Evolutionary conservation across 2,113 vertebrate species (phyloP), one percentile per base, ranked within the genome.

Genomic region (Laticauda laticaudata): DNA sequence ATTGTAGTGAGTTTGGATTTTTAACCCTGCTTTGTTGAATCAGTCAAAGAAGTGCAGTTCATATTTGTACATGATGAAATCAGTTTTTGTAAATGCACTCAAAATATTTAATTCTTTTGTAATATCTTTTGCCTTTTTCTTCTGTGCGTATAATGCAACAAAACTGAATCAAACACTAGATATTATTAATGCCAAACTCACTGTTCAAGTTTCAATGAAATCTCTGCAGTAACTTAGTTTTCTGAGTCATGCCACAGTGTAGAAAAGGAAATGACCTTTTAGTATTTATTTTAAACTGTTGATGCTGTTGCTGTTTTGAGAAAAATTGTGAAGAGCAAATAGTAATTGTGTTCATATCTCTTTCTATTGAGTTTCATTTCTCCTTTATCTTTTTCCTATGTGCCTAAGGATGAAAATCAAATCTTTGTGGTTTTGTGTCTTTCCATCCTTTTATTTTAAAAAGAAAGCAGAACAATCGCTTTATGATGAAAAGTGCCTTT

Each of bases 221-320:
- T 92, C 91, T 95, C 93, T 95, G 95, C 57, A 48, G 54, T 96
- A 93, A 24, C 95, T 96, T 95, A 93, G 94, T 95, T 93, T 96
- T 96, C 94, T 97, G 96, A 96, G 91, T 96, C 95, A 96, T 56
- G 87, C 89, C 94, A 55, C 88, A 94, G 86, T 94, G 91, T 96
- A 94, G 91, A 90, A 92, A 87, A 90, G 93, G 94, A 14, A n/a
- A 92, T 94, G 96, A 96, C 95, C 95, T 96, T 96, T 95, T 91
- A 92, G 89, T 88, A 93, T 81, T 34, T 39, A 24, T 43, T 81
- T 81, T 39, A 39, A 95, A 92, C 86, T 94, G 61, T 91, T 92
- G 93, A 54, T 93, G 85, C 90, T 92, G 75, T 69, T 90, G 75
- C 85, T 92, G 45, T 61, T 64, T 92, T 85, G 91, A 94, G 93